Evolutionary conservation across 2,888 invertebrate genomes (phyloP).

Genomic region (Fragum fragum): DNA sequence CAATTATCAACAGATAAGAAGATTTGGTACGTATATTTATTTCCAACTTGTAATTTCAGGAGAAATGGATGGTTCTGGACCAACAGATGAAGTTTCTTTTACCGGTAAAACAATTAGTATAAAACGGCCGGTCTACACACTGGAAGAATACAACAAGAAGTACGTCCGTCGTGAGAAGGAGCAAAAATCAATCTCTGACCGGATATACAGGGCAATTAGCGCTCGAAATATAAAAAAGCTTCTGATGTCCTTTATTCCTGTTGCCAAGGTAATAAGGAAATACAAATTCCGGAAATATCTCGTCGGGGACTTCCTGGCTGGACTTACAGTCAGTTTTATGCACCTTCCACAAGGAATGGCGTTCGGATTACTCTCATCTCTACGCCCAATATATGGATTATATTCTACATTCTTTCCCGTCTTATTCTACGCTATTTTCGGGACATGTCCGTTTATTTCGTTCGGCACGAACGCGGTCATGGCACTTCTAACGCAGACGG

Average conservation of each 20-base stretch:
- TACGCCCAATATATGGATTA: slow-evolving; percentile 79
- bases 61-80: no score
- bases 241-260: slow-evolving; percentile 56
- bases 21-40: no score
- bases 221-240: slow-evolving; percentile 2
- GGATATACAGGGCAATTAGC: background rate
- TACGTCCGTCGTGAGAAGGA: background rate
- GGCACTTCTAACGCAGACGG: slow-evolving; percentile 79
- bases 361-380: slow-evolving; percentile 78
- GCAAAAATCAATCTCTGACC: background rate
- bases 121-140: slow-evolving; percentile 9
- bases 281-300: slow-evolving; percentile 74
- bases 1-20: no score
- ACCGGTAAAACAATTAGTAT: no score
- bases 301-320: slow-evolving; percentile 76
- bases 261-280: slow-evolving; percentile 59
- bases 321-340: slow-evolving; percentile 82
- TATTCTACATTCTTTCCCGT: slow-evolving; percentile 81
- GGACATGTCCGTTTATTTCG: slow-evolving; percentile 77
- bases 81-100: no score
- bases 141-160: background rate
- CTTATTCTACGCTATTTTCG: slow-evolving; percentile 78
- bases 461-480: slow-evolving; percentile 82
- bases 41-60: no score
- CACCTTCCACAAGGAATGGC: slow-evolving; percentile 84